Base-by-base conservation (phyloP, 1,140 invertebrate genomes). In the Drosophila willistoni region DNA sequence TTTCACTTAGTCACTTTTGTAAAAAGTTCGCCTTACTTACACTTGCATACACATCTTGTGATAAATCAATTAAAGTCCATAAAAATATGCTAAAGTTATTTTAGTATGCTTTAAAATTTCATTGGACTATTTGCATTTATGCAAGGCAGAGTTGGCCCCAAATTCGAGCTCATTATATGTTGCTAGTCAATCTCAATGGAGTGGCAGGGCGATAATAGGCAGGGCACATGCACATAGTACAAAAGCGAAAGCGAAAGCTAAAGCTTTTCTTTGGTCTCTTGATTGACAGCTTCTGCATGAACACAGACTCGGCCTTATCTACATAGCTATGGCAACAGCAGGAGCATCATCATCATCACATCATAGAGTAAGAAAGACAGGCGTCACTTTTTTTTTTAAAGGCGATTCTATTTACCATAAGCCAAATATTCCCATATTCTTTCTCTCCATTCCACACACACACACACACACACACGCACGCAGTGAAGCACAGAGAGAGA, bases 381-480 rank as follows among this genome's bases (percentile, higher is more conserved):
- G 44, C 44, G 44, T 51, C 44, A 51, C 44, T 51, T 51, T 51
- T 19, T 51, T 19, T 51, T 12, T 36, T 36, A 29, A 51, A 51
- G 44, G 17, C 44, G 19, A 22, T 51, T 51, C 44, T 22, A 51
- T 51, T 51, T 51, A 51, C 44, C 44, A 51, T 51, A 51, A 51
- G 10, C 44, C 44, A 22, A 51, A 10, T 44, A 29, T 19, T 51
- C 17, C 14, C 9, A 19, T 47, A 47, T 22, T 51, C 44, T 22
- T n/a, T 14, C 14, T n/a, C 1, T 14, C 4, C 22, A 25, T 25
- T 25, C 22, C 22, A 25, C 3, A 7, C 42, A 14, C 7, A 9
- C 1, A 14, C n/a, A 14, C 14, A 7, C 14, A 17, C 7, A 9
- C 7, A 14, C n/a, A n/a, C n/a, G n/a, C n/a, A n/a, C n/a, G n/a